Percentiles rank a stretch among this genome's conserved stretches.
These are phyloP conservation scores for Paralvinella palmiformis DNA, from an alignment of 1,140 invertebrate species.

Conservation along the genomic window DNA sequence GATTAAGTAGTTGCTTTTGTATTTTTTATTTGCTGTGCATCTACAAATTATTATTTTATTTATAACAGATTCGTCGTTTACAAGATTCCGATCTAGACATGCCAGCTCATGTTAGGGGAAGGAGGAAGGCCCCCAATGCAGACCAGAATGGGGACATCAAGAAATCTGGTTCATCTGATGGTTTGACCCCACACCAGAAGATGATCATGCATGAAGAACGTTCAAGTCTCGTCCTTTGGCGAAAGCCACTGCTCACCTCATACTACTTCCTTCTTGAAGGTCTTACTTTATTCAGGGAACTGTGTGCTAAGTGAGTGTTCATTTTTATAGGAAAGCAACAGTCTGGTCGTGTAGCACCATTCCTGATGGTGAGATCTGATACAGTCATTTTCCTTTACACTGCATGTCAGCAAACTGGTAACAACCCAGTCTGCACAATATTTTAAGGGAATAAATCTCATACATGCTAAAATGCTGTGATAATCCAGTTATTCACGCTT, in stretches of 20 bases:
- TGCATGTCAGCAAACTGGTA: too few species aligned
- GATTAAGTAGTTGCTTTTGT: too few species aligned
- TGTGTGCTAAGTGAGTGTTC: conserved; percentile 49
- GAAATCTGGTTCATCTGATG: too few species aligned
- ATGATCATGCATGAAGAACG: background rate
- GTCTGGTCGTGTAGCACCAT: too few species aligned
- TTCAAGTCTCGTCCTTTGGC: conserved; percentile 71
- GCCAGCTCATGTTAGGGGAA: background rate
- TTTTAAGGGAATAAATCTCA: too few species aligned
- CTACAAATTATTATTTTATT: background rate
- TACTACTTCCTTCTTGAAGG: conserved; percentile 79
- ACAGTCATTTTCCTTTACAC: too few species aligned
- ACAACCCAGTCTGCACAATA: too few species aligned
- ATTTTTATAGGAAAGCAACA: too few species aligned
- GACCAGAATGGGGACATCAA: background rate
- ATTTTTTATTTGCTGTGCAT: too few species aligned
- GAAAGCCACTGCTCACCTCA: conserved; percentile 72
- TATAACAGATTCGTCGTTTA: background rate
- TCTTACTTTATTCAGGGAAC: conserved; percentile 57
- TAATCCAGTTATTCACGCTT: too few species aligned
- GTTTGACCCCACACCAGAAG: background rate
- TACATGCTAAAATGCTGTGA: too few species aligned
- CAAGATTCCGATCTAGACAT: background rate
- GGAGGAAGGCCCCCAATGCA: background rate
- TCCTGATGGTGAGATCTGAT: too few species aligned